These are phyloP conservation scores for Alviniconcha strummeri DNA, from an alignment of 2,888 invertebrate species.

Conservation along the genomic window DNA sequence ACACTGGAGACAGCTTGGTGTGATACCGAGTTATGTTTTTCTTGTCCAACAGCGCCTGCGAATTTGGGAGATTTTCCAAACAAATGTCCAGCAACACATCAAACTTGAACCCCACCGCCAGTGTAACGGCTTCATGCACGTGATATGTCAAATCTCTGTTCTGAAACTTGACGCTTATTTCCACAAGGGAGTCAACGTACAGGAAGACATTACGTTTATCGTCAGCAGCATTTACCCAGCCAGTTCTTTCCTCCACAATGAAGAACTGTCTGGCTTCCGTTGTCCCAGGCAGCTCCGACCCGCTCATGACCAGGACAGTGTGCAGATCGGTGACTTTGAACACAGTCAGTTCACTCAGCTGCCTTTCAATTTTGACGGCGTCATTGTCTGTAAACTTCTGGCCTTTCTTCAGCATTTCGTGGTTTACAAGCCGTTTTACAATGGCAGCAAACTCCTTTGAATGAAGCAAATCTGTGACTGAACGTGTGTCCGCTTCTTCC, in stretches of 20 bases:
- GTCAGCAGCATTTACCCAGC: no score
- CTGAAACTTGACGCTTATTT: no score
- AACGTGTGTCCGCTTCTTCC: neutral
- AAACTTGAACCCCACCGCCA: neutral
- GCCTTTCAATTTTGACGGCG: neutral
- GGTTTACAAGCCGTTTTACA: conserved; percentile 8
- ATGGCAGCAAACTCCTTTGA: neutral
- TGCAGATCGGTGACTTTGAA: neutral
- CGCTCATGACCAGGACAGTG: neutral
- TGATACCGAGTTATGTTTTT: neutral
- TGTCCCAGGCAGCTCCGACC: neutral
- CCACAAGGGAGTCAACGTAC: no score
- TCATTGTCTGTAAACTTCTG: neutral
- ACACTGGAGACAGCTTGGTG: neutral
- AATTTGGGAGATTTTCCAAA: neutral
- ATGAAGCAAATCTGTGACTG: neutral
- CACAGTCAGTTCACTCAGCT: neutral
- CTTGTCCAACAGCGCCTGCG: neutral
- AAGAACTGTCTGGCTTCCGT: neutral
- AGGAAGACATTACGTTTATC: no score
- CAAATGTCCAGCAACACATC: neutral
- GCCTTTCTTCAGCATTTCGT: neutral
- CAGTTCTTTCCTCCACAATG: neutral
- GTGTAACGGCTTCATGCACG: no score
- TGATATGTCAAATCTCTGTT: no score